These are phyloP conservation scores for Euwallacea similis DNA, from an alignment of 1,140 invertebrate genomes.

Conservation along the genomic window DNA sequence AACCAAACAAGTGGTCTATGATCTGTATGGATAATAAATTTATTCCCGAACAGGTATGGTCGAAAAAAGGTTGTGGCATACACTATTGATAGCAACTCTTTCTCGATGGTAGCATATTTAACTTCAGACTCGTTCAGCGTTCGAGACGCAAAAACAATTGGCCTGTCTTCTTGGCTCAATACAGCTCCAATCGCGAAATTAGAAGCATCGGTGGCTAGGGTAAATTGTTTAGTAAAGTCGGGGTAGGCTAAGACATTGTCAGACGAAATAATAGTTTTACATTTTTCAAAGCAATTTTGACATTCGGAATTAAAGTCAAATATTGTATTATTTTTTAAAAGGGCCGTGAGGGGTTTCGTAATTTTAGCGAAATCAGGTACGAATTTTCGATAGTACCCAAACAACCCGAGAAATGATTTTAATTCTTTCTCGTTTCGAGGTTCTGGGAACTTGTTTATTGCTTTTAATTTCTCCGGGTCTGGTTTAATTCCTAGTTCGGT, in stretches of 20 bases:
- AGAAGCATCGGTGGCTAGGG: no score
- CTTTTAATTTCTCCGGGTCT: neutral
- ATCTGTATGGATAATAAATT: no score
- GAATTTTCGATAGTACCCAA: neutral
- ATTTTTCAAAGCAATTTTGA: neutral
- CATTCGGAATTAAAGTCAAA: neutral
- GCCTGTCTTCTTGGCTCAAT: no score
- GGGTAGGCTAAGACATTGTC: neutral
- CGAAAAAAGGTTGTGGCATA: no score
- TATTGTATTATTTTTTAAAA: conserved; percentile 1
- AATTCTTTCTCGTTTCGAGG: neutral
- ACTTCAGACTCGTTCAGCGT: no score
- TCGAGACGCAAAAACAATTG: no score
- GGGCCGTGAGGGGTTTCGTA: neutral
- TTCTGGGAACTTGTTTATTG: neutral
- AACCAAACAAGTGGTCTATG: no score
- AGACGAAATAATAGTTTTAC: neutral
- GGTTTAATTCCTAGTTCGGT: conserved; percentile 3
- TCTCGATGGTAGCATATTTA: no score
- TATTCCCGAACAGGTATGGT: no score
- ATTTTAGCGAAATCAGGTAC: neutral
- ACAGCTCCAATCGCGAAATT: no score
- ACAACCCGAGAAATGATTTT: conserved; percentile 3
- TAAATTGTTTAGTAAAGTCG: neutral
- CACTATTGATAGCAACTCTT: no score